These are phyloP conservation scores for Colaptes auratus DNA, from an alignment of 2,113 vertebrate species.

Conservation along the genomic window DNA sequence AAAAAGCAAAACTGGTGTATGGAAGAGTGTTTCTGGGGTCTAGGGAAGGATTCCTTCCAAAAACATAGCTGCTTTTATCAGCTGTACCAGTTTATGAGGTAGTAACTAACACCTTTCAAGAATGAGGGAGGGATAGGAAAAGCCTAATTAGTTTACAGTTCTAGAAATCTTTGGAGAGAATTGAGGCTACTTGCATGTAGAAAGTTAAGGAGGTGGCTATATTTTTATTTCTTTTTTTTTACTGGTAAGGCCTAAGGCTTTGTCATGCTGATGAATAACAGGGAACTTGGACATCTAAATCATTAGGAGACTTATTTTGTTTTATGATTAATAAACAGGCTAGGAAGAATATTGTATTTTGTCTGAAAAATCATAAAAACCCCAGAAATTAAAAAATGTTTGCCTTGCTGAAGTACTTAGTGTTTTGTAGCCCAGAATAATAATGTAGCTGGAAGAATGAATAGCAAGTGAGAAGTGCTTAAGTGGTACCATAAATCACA, in stretches of 20 bases:
- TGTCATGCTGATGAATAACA: background rate
- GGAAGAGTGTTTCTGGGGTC: background rate
- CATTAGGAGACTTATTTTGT: background rate
- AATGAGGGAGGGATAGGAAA: background rate
- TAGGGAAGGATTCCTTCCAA: background rate
- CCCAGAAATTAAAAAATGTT: background rate
- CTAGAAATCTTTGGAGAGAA: background rate
- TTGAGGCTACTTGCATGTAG: background rate
- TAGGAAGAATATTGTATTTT: background rate
- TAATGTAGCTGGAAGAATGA: background rate
- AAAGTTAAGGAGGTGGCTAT: background rate
- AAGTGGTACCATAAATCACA: conserved; percentile 46
- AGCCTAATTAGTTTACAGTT: background rate
- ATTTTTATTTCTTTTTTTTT: background rate
- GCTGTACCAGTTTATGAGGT: background rate
- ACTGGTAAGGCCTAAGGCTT: background rate
- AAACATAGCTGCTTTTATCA: background rate
- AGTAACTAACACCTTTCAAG: background rate
- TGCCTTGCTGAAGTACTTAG: conserved; percentile 16
- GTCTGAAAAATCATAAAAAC: background rate
- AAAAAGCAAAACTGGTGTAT: background rate
- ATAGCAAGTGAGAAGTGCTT: conserved; percentile 27
- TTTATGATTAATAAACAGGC: background rate
- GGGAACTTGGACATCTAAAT: conserved; percentile 4
- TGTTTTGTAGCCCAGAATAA: background rate